phyloP scores from a whole-genome alignment of 2,113 vertebrate species.

The Apistogramma diplotaenia region DNA sequence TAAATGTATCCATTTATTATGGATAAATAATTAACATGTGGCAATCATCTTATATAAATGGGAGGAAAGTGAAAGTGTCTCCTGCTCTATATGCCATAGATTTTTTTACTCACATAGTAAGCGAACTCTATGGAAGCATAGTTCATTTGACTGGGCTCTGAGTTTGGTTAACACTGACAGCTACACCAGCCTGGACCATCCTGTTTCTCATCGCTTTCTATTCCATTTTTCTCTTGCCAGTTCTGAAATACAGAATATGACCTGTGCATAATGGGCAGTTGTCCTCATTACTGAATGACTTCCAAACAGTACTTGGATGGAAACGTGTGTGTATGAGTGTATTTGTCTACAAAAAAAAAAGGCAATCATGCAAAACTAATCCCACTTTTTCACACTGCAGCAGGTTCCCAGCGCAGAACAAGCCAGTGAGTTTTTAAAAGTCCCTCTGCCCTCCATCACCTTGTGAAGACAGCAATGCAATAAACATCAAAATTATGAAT shows the following conservation, averaged over 20 bases:
- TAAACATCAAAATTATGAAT: background rate
- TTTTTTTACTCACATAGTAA: background rate
- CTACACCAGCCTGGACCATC: background rate
- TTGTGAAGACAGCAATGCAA: background rate
- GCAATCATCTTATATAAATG: background rate
- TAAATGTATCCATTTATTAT: no score
- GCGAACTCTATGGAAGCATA: background rate
- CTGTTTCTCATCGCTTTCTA: background rate
- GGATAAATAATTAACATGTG: no score
- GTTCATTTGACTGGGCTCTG: background rate
- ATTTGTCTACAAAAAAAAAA: background rate
- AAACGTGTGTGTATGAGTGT: background rate
- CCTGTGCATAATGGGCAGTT: background rate
- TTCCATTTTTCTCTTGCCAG: background rate
- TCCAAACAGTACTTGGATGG: constrained; percentile 13
- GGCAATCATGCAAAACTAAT: constrained; percentile 31
- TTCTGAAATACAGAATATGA: background rate
- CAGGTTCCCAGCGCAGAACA: constrained; percentile 1
- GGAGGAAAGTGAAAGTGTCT: background rate
- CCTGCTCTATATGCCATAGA: background rate
- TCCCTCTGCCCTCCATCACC: background rate
- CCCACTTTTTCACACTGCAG: constrained; percentile 9
- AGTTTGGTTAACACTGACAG: background rate
- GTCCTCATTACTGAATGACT: background rate
- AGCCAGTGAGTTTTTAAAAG: background rate